Evolutionary conservation across 1,140 invertebrate species (phyloP).

Genomic region (Lordiphosa stackelbergi): DNA sequence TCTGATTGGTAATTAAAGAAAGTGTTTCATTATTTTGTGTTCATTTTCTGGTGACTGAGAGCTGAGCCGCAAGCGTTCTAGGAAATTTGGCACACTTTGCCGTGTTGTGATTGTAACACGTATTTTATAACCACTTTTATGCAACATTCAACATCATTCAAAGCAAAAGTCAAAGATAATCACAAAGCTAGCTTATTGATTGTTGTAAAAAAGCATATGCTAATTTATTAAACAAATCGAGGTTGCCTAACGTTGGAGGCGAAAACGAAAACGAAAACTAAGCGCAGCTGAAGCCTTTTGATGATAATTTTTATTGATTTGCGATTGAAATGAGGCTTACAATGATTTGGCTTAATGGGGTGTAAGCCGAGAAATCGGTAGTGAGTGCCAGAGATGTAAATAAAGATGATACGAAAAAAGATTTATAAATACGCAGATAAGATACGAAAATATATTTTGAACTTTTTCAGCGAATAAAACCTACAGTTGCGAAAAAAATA

Average conservation of each 20-base stretch:
- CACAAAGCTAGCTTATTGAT: constrained; percentile 57
- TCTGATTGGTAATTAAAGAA: constrained; percentile 24
- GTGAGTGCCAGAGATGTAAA: constrained; percentile 5
- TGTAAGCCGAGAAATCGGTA: no score
- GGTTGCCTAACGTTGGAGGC: constrained; percentile 34
- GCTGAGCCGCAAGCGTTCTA: constrained; percentile 59
- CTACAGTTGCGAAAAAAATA: no score
- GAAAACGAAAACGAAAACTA: constrained; percentile 4
- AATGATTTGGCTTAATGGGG: no score
- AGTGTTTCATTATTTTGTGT: constrained; percentile 10
- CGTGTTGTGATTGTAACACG: constrained; percentile 7
- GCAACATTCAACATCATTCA: constrained; percentile 42
- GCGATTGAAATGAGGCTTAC: no score
- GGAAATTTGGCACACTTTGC: constrained; percentile 1
- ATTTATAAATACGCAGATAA: no score
- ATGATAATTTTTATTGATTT: no score
- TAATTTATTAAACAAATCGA: constrained; percentile 64
- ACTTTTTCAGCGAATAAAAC: no score
- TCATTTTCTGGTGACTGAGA: no score
- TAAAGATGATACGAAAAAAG: constrained; percentile 17
- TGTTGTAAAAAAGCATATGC: constrained; percentile 56
- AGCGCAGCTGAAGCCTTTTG: constrained; percentile 7
- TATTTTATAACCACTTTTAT: constrained; percentile 9
- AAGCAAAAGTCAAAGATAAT: constrained; percentile 41
- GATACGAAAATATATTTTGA: no score